Evolutionary conservation across 2,113 vertebrate species (phyloP).

Genomic region (Microcebus jonahi): DNA sequence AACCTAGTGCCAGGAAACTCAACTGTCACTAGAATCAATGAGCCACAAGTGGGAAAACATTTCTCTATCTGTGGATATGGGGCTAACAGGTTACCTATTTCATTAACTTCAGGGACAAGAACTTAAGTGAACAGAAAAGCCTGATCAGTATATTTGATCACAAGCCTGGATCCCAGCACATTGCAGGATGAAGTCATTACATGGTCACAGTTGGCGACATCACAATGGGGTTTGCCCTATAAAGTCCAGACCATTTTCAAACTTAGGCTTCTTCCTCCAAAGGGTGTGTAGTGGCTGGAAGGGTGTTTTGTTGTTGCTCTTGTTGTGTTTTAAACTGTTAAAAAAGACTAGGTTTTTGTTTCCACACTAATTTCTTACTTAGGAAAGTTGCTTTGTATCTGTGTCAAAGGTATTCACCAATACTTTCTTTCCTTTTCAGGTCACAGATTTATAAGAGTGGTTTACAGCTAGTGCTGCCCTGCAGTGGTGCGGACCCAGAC

Average conservation of each 20-base stretch:
- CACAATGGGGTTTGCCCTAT: neutral
- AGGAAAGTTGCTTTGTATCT: neutral
- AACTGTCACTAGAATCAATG: neutral
- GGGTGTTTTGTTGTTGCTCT: neutral
- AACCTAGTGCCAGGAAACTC: neutral
- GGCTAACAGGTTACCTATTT: neutral
- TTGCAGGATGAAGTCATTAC: neutral
- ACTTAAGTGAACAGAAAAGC: neutral
- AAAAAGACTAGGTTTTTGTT: neutral
- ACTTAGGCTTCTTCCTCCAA: neutral
- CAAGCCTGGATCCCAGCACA: neutral
- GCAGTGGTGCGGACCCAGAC: constrained; percentile 90
- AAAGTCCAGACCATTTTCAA: neutral
- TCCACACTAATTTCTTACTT: neutral
- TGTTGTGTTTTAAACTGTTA: neutral
- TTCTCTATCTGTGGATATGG: neutral
- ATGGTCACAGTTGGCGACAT: neutral
- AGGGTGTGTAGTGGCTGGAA: neutral
- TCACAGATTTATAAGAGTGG: constrained; percentile 93
- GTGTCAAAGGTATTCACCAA: neutral
- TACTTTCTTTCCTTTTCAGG: constrained; percentile 79
- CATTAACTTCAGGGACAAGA: neutral
- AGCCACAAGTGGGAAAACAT: neutral
- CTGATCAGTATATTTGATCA: neutral
- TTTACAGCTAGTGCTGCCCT: constrained; percentile 90